A percentile compares a stretch with the other conserved stretches of the same genome.
These are phyloP conservation scores for Hippolais icterina DNA, from an alignment of 2,113 vertebrate species.

Conservation along the genomic window DNA sequence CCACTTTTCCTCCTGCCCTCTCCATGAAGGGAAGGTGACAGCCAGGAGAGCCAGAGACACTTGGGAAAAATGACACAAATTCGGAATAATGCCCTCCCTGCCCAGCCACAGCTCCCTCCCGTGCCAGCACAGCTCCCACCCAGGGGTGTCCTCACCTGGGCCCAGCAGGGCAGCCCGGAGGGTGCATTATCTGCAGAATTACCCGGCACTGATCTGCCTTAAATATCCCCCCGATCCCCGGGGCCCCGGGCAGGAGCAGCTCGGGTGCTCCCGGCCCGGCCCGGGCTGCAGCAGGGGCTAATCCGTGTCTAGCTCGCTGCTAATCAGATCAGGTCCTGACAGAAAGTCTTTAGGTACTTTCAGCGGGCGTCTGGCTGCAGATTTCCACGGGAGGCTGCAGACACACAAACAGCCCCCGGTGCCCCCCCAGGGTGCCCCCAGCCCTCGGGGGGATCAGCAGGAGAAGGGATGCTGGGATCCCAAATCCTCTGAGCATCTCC, in stretches of 20 bases:
- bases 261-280: neutral
- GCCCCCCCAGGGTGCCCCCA: neutral
- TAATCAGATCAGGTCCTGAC: slow-evolving; percentile 64
- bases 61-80: neutral
- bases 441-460: neutral
- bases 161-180: neutral
- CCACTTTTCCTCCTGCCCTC: neutral
- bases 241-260: neutral
- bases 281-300: slow-evolving; percentile 34
- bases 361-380: slow-evolving; percentile 39
- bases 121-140: neutral
- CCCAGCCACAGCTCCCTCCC: neutral
- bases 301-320: slow-evolving; percentile 28
- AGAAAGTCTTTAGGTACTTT: slow-evolving; percentile 51
- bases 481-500: slow-evolving; percentile 8
- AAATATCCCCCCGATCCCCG: slow-evolving; percentile 16
- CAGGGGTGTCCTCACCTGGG: slow-evolving; percentile 12
- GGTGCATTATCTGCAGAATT: slow-evolving; percentile 14
- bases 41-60: neutral
- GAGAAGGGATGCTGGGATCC: neutral
- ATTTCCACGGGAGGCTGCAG: neutral
- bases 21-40: neutral
- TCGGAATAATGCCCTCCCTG: neutral
- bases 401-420: neutral
- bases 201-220: slow-evolving; percentile 21